Conservation (phyloP, 2,113 vertebrate genomes). For the Chionis minor region DNA sequence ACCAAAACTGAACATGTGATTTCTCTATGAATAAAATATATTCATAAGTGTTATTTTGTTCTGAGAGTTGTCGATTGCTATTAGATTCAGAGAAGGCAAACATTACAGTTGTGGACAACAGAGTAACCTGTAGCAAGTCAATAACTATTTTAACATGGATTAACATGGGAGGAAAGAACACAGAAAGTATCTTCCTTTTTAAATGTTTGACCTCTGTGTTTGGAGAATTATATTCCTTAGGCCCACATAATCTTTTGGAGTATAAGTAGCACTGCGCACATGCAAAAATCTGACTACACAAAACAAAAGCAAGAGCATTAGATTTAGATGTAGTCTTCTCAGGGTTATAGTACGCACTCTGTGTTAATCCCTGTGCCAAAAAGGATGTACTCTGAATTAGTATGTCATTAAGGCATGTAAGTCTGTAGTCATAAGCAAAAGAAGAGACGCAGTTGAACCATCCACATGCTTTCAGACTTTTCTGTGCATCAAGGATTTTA, state of each 20-base stretch:
- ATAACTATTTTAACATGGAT: background rate
- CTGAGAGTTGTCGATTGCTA: background rate
- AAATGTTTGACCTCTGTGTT: background rate
- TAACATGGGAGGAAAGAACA: background rate
- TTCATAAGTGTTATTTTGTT: slow-evolving; percentile 1
- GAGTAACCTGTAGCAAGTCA: background rate
- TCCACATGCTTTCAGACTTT: background rate
- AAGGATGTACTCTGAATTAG: slow-evolving; percentile 2
- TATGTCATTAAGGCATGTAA: background rate
- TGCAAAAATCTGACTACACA: background rate
- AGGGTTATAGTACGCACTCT: background rate
- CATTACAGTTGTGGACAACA: background rate
- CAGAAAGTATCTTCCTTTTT: background rate
- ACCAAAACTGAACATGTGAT: slow-evolving; percentile 24
- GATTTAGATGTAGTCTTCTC: background rate
- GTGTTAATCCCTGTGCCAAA: background rate
- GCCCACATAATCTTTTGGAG: background rate
- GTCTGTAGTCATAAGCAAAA: background rate
- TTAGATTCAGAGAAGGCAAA: background rate
- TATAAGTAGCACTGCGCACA: background rate
- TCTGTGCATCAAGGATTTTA: background rate
- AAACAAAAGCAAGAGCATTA: background rate
- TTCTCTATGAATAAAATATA: slow-evolving; percentile 56
- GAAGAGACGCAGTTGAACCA: background rate
- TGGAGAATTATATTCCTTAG: background rate